Percentiles rank a stretch among this genome's conserved stretches.
These are phyloP conservation scores for Flexamia atlantica DNA, from an alignment of 2,888 invertebrate species.

Conservation along the genomic window DNA sequence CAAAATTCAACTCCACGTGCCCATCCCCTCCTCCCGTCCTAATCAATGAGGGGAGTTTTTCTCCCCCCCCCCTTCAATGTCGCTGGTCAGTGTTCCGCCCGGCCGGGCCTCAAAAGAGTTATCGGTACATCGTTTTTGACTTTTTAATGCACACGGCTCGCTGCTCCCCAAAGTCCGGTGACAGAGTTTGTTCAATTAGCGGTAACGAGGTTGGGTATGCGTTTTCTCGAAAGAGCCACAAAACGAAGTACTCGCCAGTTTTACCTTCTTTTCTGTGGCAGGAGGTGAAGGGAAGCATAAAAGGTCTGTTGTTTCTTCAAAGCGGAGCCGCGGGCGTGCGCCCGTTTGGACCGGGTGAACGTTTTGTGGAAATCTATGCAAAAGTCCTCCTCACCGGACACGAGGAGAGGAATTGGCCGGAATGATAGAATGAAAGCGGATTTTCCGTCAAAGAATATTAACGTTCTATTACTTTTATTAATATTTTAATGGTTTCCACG, in stretches of 20 bases:
- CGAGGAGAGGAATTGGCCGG: background rate
- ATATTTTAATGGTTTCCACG: background rate
- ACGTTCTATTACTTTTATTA: background rate
- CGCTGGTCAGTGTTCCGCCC: slow-evolving; percentile 32
- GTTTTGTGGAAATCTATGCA: background rate
- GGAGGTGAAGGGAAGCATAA: background rate
- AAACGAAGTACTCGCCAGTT: background rate
- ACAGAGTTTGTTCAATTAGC: slow-evolving; percentile 40
- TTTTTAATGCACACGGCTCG: slow-evolving; percentile 25
- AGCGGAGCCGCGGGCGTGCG: background rate
- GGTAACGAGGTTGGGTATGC: slow-evolving; percentile 31
- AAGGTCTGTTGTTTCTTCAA: slow-evolving; percentile 1
- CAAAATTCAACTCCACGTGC: slow-evolving; percentile 57
- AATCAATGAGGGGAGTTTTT: slow-evolving; percentile 59
- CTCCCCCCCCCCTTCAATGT: slow-evolving; percentile 38
- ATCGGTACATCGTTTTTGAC: slow-evolving; percentile 42
- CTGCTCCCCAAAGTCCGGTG: background rate
- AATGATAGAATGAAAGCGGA: background rate
- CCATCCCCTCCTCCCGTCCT: slow-evolving; percentile 35
- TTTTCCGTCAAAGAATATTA: slow-evolving; percentile 2
- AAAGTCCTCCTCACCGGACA: background rate
- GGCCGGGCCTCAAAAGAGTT: slow-evolving; percentile 34
- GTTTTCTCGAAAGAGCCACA: slow-evolving; percentile 6
- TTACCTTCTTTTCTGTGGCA: background rate
- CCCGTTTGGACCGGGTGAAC: background rate